phyloP scores from a whole-genome alignment of 2,888 invertebrate species.

The Eupithecia pulchellata region DNA sequence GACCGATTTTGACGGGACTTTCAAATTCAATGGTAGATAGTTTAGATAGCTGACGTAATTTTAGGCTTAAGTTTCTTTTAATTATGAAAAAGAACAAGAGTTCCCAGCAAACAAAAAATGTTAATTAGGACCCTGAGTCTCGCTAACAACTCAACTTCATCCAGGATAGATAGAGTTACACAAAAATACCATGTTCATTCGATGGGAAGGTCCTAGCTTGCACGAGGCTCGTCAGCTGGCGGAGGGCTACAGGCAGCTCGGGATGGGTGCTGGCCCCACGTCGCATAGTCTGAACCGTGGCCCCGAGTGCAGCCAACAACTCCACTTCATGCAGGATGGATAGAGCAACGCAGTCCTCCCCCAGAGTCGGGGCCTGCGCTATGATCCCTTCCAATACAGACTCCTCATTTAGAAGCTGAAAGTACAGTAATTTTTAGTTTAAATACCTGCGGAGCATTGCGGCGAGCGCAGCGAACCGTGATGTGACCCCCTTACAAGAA shows the following conservation, averaged over 20 bases:
- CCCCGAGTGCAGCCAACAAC: constrained; percentile 88
- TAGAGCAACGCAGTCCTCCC: constrained; percentile 89
- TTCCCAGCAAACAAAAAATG: no score
- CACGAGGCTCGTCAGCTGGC: constrained; percentile 86
- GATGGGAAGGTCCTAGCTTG: constrained; percentile 54
- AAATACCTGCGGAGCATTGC: no score
- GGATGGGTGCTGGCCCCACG: constrained; percentile 89
- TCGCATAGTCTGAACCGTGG: constrained; percentile 88
- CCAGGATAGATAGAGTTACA: constrained; percentile 89
- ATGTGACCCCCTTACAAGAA: no score
- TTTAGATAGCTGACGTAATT: no score
- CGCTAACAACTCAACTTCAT: constrained; percentile 90
- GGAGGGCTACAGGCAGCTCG: constrained; percentile 88
- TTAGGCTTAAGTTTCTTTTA: no score
- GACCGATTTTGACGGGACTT: no score
- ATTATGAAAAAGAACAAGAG: no score
- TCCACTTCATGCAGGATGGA: constrained; percentile 92
- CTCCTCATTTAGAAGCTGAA: constrained; percentile 76
- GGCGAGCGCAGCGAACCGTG: no score
- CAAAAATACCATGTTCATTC: constrained; percentile 70
- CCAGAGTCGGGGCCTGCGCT: constrained; percentile 88
- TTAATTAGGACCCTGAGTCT: constrained; percentile 82
- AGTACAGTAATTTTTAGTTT: neutral
- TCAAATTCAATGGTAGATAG: no score
- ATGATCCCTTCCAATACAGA: constrained; percentile 88